These are phyloP conservation scores for Eulimnadia texana DNA, from an alignment of 1,140 invertebrate species.

Conservation along the genomic window DNA sequence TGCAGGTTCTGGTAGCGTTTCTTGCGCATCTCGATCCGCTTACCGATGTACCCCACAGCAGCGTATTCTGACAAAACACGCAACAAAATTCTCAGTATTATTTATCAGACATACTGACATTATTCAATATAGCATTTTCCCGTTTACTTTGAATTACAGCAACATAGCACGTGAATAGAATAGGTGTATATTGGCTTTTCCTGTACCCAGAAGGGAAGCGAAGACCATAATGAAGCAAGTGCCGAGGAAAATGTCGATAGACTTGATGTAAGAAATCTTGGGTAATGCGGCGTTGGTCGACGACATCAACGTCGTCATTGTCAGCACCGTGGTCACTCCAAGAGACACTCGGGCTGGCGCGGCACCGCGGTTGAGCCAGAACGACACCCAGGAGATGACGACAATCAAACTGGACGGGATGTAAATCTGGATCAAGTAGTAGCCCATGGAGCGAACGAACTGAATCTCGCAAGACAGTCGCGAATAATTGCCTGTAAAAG, in stretches of 20 bases:
- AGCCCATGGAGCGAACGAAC: conserved; percentile 38
- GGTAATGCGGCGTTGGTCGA: conserved; percentile 36
- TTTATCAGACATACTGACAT: background rate
- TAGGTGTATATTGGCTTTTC: no score
- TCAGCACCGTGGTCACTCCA: conserved; percentile 40
- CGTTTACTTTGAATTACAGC: no score
- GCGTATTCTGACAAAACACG: conserved; percentile 28
- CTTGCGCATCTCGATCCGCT: conserved; percentile 32
- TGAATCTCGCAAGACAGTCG: conserved; percentile 39
- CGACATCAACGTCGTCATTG: conserved; percentile 36
- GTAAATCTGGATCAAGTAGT: conserved; percentile 38
- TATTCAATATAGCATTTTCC: no score
- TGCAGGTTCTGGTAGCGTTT: conserved; percentile 26
- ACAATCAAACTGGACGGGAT: conserved; percentile 40
- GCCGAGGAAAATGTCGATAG: conserved; percentile 34
- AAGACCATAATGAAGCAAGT: conserved; percentile 37
- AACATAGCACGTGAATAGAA: no score
- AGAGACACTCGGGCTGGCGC: conserved; percentile 41
- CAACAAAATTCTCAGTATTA: no score
- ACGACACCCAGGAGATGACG: conserved; percentile 33
- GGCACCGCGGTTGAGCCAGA: conserved; percentile 30
- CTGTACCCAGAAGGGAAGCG: conserved; percentile 27
- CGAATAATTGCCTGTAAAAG: conserved; percentile 39
- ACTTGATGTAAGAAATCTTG: conserved; percentile 34
- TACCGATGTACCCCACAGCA: conserved; percentile 32